phyloP scores from a whole-genome alignment of 2,888 invertebrate species.

The Osedax fenrisi region DNA sequence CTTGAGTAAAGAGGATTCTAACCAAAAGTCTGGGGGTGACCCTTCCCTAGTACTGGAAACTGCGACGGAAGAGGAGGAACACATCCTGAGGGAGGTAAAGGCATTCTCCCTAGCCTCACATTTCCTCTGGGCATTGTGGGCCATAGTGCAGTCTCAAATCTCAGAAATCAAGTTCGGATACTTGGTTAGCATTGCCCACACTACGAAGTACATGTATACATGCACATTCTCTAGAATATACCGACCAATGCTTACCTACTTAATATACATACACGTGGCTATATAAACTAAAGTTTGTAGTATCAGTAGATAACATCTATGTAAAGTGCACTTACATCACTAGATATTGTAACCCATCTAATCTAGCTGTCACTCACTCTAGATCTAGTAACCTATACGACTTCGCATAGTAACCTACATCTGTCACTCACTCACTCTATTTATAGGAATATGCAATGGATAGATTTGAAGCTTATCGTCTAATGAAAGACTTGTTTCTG shows the following conservation, averaged over 20 bases:
- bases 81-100: conserved; percentile 64
- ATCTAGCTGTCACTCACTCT: too few species aligned
- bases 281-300: too few species aligned
- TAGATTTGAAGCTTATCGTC: background rate
- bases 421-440: too few species aligned
- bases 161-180: conserved; percentile 86
- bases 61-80: conserved; percentile 35
- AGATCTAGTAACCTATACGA: too few species aligned
- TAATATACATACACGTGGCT: too few species aligned
- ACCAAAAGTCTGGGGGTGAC: too few species aligned
- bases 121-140: conserved; percentile 87
- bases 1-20: conserved; percentile 46
- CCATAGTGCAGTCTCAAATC: conserved; percentile 70
- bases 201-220: background rate
- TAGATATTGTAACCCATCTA: too few species aligned
- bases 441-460: background rate
- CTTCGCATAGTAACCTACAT: too few species aligned
- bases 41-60: background rate
- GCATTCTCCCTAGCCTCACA: conserved; percentile 76
- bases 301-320: too few species aligned
- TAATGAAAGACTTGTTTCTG: too few species aligned
- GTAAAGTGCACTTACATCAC: too few species aligned
- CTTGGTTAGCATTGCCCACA: conserved; percentile 66
- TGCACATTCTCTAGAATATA: background rate
- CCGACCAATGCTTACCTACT: too few species aligned